Evolutionary conservation across 2,797 vertebrate species (phyloP).

Genomic region (Ptychobarbus kaznakovi): DNA sequence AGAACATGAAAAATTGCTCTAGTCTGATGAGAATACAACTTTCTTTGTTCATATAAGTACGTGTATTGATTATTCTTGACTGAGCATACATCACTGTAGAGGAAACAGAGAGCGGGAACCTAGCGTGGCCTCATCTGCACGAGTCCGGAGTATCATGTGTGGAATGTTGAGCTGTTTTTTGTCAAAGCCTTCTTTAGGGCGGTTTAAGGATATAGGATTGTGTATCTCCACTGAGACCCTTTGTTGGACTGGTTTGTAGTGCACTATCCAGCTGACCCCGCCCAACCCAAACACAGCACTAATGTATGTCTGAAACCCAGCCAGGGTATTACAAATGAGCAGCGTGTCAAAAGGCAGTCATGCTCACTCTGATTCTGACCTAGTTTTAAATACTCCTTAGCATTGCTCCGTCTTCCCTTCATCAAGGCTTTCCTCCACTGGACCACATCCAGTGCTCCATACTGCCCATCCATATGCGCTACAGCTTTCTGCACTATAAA

Average conservation of each 20-base stretch:
- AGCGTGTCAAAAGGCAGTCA: conserved; percentile 30
- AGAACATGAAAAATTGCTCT: not conserved
- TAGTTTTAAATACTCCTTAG: conserved; percentile 43
- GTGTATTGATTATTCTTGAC: conserved; percentile 10
- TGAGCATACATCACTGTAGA: conserved; percentile 24
- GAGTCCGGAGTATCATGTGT: not conserved
- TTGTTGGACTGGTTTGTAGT: conserved; percentile 28
- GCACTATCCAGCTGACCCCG: conserved; percentile 31
- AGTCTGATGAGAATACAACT: not conserved
- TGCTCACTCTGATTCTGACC: conserved; percentile 47
- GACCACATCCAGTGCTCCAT: conserved; percentile 50
- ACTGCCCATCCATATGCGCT: conserved; percentile 46
- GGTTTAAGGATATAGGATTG: conserved; percentile 36
- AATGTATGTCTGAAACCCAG: conserved; percentile 34
- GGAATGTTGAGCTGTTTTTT: conserved; percentile 46
- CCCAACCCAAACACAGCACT: conserved; percentile 41
- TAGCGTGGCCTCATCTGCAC: conserved; percentile 32
- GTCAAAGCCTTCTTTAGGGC: conserved; percentile 33
- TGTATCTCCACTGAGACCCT: conserved; percentile 28
- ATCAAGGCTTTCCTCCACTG: conserved; percentile 32
- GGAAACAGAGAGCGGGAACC: conserved; percentile 20
- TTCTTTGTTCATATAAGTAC: conserved; percentile 13
- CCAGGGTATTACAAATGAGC: conserved; percentile 38
- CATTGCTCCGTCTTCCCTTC: conserved; percentile 24
- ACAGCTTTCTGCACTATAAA: conserved; percentile 21